Conservation (phyloP, 35 echinoderm and acorn worm species). For the Strongylocentrotus purpuratus region DNA sequence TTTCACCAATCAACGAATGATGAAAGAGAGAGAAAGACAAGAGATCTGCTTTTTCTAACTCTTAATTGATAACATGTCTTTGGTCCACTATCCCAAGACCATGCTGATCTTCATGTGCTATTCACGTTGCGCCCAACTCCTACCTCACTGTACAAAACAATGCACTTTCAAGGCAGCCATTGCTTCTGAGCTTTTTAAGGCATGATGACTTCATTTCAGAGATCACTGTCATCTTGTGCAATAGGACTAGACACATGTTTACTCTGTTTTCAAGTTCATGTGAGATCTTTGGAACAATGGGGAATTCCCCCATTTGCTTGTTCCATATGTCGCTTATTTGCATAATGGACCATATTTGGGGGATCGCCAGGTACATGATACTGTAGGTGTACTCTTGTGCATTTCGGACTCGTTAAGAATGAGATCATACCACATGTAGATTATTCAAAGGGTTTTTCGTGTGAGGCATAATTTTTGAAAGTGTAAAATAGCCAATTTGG, state of each 20-base stretch:
- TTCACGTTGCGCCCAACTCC: background rate
- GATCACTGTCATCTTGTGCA: constrained; percentile 1
- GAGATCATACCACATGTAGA: too few relatives aligned
- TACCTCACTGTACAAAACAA: background rate
- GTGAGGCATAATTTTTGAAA: too few relatives aligned
- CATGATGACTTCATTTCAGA: background rate
- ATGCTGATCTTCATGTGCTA: background rate
- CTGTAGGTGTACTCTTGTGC: background rate
- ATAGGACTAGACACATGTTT: background rate
- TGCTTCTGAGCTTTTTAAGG: background rate
- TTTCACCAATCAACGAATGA: too few relatives aligned
- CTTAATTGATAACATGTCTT: background rate
- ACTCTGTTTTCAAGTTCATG: background rate
- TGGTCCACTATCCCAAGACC: background rate
- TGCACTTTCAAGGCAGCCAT: background rate
- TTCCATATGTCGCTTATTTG: background rate
- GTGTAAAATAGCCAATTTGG: too few relatives aligned
- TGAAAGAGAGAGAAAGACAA: too few relatives aligned
- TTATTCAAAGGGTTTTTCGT: too few relatives aligned
- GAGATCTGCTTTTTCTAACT: too few relatives aligned
- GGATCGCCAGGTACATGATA: too few relatives aligned
- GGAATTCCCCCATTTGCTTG: background rate
- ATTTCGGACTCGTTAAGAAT: too few relatives aligned
- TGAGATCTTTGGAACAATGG: background rate
- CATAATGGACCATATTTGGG: background rate